phyloP scores from a whole-genome alignment of 2,113 vertebrate species.

The Zosterops japonicus region DNA sequence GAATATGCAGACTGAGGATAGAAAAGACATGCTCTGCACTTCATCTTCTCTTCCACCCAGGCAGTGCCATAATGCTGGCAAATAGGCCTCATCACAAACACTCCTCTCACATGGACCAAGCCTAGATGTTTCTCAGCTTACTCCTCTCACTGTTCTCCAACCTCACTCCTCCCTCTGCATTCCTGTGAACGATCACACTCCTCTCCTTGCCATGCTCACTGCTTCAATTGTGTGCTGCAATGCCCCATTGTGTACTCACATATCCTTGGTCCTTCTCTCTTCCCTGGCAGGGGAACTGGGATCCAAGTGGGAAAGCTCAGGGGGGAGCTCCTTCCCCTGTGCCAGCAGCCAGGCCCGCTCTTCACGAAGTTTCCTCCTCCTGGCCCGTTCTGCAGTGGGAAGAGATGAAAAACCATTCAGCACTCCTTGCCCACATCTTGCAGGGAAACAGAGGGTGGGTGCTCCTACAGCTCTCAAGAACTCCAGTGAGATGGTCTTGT shows the following conservation, averaged over 20 bases:
- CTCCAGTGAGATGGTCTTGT: not conserved
- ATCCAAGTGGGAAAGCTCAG: slow-evolving; percentile 90
- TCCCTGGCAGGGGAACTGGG: slow-evolving; percentile 85
- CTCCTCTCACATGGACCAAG: not conserved
- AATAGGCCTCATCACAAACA: not conserved
- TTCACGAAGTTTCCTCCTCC: slow-evolving; percentile 91
- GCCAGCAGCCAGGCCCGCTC: slow-evolving; percentile 92
- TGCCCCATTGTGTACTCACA: slow-evolving; percentile 78
- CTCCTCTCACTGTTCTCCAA: not conserved
- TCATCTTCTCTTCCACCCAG: not conserved
- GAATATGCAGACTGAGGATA: not conserved
- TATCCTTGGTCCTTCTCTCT: slow-evolving; percentile 83
- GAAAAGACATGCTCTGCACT: not conserved
- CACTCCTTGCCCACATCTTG: not conserved
- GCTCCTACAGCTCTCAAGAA: not conserved
- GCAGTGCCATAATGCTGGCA: not conserved
- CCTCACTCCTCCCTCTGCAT: not conserved
- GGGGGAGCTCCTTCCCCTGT: slow-evolving; percentile 91
- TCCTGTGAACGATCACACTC: not conserved
- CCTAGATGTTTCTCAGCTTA: not conserved
- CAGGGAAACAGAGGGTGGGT: not conserved
- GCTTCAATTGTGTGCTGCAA: rapidly evolving
- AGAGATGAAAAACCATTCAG: not conserved
- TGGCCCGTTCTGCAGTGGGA: slow-evolving; percentile 84
- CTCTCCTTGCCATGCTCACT: not conserved